Conservation (phyloP, 2,113 vertebrate genomes). For the Thunnus maccoyii region DNA sequence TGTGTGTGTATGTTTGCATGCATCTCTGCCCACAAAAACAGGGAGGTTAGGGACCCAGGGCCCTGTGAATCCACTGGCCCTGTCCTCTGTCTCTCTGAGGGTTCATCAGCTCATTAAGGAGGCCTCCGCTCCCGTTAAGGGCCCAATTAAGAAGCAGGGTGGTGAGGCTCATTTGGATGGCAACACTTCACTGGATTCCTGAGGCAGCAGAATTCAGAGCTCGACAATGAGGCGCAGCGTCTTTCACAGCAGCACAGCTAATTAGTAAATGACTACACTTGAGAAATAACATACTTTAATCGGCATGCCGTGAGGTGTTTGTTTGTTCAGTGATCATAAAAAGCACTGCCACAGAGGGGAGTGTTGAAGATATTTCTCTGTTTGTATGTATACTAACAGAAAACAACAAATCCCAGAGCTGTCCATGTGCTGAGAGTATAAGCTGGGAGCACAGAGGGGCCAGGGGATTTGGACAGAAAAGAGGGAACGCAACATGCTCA, state of each 20-base stretch:
- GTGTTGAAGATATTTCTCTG: constrained; percentile 42
- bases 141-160: constrained; percentile 80
- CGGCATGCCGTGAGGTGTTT: constrained; percentile 51
- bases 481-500: constrained; percentile 53
- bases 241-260: constrained; percentile 65
- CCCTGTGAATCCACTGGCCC: constrained; percentile 63
- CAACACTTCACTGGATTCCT: constrained; percentile 76
- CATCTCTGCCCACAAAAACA: constrained; percentile 60
- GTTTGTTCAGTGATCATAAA: constrained; percentile 49
- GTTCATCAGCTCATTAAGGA: constrained; percentile 86
- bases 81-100: constrained; percentile 59
- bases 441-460: constrained; percentile 50
- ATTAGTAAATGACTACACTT: constrained; percentile 71
- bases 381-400: constrained; percentile 61
- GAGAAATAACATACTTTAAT: constrained; percentile 69
- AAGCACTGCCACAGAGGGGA: not conserved
- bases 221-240: constrained; percentile 55
- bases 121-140: constrained; percentile 73
- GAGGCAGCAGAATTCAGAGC: constrained; percentile 75
- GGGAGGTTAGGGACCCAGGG: constrained; percentile 73
- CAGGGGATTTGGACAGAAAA: constrained; percentile 62
- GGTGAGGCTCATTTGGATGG: constrained; percentile 75
- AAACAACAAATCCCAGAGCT: constrained; percentile 66
- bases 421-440: constrained; percentile 61
- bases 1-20: constrained; percentile 24